These are phyloP conservation scores for Tokudaia muenninki DNA, from an alignment of 2,797 vertebrate genomes.

Conservation along the genomic window DNA sequence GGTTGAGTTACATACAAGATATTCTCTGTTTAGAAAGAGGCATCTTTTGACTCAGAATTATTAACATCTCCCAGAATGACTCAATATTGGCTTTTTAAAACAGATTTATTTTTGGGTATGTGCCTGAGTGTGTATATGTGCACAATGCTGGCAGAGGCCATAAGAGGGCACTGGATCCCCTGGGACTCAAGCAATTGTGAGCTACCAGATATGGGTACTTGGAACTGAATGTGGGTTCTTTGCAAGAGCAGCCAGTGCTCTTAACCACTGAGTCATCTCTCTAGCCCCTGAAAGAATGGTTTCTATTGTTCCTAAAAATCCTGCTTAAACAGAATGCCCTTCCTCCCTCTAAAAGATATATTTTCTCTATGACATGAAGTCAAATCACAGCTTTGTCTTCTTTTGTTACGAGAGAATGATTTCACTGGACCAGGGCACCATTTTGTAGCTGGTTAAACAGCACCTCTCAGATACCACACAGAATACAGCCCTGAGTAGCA, in stretches of 20 bases:
- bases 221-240: background rate
- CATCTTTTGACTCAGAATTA: constrained; percentile 26
- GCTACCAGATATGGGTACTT: too few species aligned
- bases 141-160: background rate
- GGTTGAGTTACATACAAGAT: constrained; percentile 16
- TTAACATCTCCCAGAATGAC: constrained; percentile 35
- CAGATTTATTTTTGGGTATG: background rate
- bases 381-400: background rate
- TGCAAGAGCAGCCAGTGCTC: background rate
- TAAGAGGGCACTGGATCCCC: background rate
- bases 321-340: background rate
- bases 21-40: constrained; percentile 21
- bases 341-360: background rate
- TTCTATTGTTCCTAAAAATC: background rate
- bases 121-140: background rate
- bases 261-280: background rate
- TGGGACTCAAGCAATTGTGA: background rate
- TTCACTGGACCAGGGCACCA: background rate
- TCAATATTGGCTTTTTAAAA: background rate
- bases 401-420: background rate
- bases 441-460: constrained; percentile 19
- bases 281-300: too few species aligned
- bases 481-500: background rate
- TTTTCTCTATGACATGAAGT: background rate
- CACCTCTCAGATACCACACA: background rate